These are phyloP conservation scores for Caenorhabditis plicata DNA, from an alignment of 2,888 invertebrate genomes.

Conservation along the genomic window DNA sequence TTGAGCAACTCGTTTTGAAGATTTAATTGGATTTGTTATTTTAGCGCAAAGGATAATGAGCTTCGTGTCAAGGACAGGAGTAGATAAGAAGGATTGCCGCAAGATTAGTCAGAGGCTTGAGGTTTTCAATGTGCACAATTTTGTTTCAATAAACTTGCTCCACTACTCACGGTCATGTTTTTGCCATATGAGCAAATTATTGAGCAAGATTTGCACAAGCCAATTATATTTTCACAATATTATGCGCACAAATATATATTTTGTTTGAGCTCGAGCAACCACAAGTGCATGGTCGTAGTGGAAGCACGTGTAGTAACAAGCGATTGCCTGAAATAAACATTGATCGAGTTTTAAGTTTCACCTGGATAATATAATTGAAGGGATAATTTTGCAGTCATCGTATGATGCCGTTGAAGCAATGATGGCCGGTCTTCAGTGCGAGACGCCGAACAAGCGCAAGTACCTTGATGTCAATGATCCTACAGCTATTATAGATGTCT, in stretches of 20 bases:
- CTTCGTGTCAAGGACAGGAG: constrained; percentile 37
- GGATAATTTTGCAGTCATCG: constrained; percentile 6
- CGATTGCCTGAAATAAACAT: constrained; percentile 29
- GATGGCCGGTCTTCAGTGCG: constrained; percentile 19
- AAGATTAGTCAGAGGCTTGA: constrained; percentile 4
- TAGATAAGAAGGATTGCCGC: constrained; percentile 11
- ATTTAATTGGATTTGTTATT: not conserved
- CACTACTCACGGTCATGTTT: constrained; percentile 9
- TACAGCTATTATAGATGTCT: constrained; percentile 32
- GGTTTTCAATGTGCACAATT: not conserved
- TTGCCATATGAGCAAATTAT: not conserved
- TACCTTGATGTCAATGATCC: constrained; percentile 29
- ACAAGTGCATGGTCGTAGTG: constrained; percentile 25
- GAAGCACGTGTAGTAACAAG: constrained; percentile 11
- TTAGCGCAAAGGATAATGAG: constrained; percentile 42
- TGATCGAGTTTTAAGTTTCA: constrained; percentile 13
- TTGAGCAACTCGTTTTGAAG: constrained; percentile 9
- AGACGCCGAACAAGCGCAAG: constrained; percentile 8
- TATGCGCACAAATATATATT: not conserved
- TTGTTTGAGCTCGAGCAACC: constrained; percentile 24
- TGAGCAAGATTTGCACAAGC: not conserved
- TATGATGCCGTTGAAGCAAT: constrained; percentile 27
- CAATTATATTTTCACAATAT: not conserved
- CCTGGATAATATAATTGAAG: not conserved
- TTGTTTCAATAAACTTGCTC: no score